phyloP scores from a whole-genome alignment of 2,113 vertebrate genomes.

The Erinaceus europaeus region DNA sequence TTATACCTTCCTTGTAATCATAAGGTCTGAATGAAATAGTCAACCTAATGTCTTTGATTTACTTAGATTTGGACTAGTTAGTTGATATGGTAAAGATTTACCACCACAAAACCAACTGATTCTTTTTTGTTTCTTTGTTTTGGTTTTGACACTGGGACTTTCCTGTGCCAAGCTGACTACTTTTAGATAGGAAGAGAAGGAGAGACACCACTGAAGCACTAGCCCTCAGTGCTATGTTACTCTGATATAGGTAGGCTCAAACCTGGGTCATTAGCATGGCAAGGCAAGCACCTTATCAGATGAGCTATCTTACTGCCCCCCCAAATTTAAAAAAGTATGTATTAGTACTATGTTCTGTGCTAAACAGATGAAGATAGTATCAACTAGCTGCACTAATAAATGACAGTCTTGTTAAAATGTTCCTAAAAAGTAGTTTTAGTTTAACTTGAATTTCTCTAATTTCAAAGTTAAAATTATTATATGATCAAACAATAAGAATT shows the following conservation, averaged over 20 bases:
- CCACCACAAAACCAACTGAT: not conserved
- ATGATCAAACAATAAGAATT: too few species aligned
- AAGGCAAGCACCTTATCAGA: too few species aligned
- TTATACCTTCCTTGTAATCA: not conserved
- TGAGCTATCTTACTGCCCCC: too few species aligned
- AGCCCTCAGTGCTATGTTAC: too few species aligned
- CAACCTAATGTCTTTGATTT: not conserved
- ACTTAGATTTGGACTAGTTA: not conserved
- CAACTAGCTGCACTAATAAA: not conserved
- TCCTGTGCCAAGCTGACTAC: too few species aligned
- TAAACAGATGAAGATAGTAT: not conserved
- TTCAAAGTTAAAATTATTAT: conserved; percentile 18
- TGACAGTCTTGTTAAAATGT: not conserved
- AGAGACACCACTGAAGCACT: too few species aligned
- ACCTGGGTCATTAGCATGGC: too few species aligned
- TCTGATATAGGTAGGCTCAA: too few species aligned
- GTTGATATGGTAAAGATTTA: not conserved
- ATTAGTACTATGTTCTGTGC: not conserved
- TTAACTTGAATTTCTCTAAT: not conserved
- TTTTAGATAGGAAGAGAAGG: too few species aligned
- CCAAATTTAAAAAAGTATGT: too few species aligned
- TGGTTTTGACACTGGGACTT: too few species aligned
- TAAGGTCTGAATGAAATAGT: not conserved
- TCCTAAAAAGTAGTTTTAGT: conserved; percentile 12
- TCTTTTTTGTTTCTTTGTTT: not conserved